Conservation (phyloP, 1,140 invertebrate species). For the Galleria mellonella region DNA sequence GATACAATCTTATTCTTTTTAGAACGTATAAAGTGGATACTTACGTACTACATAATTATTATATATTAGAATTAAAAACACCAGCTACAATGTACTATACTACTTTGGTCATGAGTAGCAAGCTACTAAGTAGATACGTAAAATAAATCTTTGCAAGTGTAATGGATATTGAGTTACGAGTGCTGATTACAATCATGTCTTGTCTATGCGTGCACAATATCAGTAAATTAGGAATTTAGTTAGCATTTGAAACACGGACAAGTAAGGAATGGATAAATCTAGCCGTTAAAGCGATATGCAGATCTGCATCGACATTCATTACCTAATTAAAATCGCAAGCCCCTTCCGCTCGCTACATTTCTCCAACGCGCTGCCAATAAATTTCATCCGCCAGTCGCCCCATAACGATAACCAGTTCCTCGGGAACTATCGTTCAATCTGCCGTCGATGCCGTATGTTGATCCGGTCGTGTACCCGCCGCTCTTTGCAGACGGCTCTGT, state of each 20-base stretch:
- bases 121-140: no score
- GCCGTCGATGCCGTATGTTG: slow-evolving; percentile 70
- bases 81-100: no score
- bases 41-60: no score
- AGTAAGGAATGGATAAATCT: slow-evolving; percentile 64
- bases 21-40: background rate
- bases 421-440: slow-evolving; percentile 74
- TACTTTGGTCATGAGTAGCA: no score
- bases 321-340: slow-evolving; percentile 73
- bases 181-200: slow-evolving; percentile 9
- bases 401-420: slow-evolving; percentile 74
- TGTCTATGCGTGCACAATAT: slow-evolving; percentile 30
- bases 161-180: slow-evolving; percentile 11
- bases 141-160: background rate
- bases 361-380: slow-evolving; percentile 71
- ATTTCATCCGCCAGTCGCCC: slow-evolving; percentile 71
- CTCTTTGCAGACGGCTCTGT: slow-evolving; percentile 63
- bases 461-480: slow-evolving; percentile 70
- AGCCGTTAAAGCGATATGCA: slow-evolving; percentile 69
- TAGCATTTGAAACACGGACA: slow-evolving; percentile 49
- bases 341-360: slow-evolving; percentile 73
- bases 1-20: slow-evolving; percentile 9
- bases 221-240: slow-evolving; percentile 45
- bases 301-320: slow-evolving; percentile 73
- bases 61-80: no score